Base-by-base conservation (phyloP, 2,888 invertebrate species). In the Patella depressa region DNA sequence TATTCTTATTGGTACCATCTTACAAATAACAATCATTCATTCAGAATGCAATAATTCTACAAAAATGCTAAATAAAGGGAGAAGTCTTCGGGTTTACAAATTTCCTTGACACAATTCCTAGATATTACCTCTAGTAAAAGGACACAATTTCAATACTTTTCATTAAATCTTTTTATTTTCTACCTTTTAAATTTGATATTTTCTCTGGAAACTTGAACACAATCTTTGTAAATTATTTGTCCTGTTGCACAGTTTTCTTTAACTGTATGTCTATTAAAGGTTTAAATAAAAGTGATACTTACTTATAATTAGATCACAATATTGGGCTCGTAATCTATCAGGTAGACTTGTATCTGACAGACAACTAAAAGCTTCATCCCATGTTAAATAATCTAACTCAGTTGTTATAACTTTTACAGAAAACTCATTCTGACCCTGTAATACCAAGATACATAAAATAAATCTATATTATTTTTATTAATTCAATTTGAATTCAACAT, bases 241-340 rank as follows among this genome's bases (percentile, higher is more conserved):
- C 9, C 45, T 45, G 45, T 45, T 45, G 7, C 45, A 45, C 7
- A 9, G 9, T 45, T 45, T 45, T 45, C 45, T 45, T 9, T 45
- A 45, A 45, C 45, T 45, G 45, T 9, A 9, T 45, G 45, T 9
- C 45, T 45, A 45, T 45, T 7, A 45, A 45, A 45, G 9, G 45
- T 45, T 45, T 45, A 45, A 9, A 45, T 45, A 45, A 45, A 45
- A 45, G 14, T 15, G 70, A 2, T n/a, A 87, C 88, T 83, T 80
- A 90, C 90, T 88, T 72, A 89, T 90, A 79, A 91, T 90, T 15
- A 91, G 89, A 57, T 88, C 86, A 82, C 91, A 90, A 85, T 91
- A 91, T 79, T 88, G 89, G 57, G 91, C 90, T 2, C 90, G 80
- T 11, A 91, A 85, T 72, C 87, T 83, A 77, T 90, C 90, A 3